phyloP scores from a whole-genome alignment of 2,113 vertebrate genomes.

The Osmerus eperlanus region DNA sequence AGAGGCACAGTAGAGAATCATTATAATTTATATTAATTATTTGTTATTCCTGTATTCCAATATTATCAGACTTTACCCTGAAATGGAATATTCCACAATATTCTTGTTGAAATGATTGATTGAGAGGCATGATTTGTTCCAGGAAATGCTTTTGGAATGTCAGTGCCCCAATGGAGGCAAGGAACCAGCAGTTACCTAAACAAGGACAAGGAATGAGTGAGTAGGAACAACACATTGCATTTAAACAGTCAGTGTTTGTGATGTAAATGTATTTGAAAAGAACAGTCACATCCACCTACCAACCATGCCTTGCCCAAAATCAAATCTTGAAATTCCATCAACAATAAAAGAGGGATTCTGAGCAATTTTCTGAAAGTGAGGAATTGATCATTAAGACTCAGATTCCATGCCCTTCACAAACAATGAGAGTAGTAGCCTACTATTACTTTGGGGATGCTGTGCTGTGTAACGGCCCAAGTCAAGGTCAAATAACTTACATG shows the following conservation, averaged over 20 bases:
- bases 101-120: conserved; percentile 55
- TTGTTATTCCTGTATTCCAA: no score
- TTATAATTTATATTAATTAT: no score
- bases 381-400: no score
- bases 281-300: conserved; percentile 41
- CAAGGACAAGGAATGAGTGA: neutral
- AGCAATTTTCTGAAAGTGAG: conserved; percentile 50
- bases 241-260: neutral
- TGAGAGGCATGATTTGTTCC: conserved; percentile 44
- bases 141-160: conserved; percentile 59
- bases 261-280: neutral
- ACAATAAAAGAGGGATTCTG: conserved; percentile 49
- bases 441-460: no score
- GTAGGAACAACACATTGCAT: neutral
- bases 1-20: no score
- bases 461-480: no score
- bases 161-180: conserved; percentile 69
- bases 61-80: conserved; percentile 50
- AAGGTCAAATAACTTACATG: conserved; percentile 26
- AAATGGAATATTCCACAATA: conserved; percentile 76
- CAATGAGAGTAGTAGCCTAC: no score
- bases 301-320: conserved; percentile 62
- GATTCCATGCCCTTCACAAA: neutral
- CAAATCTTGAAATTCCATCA: conserved; percentile 64
- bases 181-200: conserved; percentile 75